Conservation (phyloP, 1,140 invertebrate species). For the Calliopsis andreniformis region DNA sequence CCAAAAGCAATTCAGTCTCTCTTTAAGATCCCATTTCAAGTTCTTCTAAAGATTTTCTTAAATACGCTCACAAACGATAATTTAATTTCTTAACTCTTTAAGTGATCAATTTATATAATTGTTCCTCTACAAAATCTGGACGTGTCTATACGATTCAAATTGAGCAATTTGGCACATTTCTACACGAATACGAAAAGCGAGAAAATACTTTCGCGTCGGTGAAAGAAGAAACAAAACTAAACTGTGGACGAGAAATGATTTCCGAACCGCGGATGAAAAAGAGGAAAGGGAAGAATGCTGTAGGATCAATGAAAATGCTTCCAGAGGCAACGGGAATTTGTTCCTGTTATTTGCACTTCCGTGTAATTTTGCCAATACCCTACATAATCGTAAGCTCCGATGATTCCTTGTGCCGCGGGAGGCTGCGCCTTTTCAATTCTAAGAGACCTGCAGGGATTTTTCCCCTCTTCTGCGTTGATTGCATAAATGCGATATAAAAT, state of each 20-base stretch:
- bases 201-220: no score
- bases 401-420: slow-evolving; percentile 7
- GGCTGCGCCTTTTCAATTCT: not conserved
- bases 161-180: no score
- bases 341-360: not conserved
- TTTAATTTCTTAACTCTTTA: no score
- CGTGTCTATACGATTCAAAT: no score
- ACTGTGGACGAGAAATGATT: no score
- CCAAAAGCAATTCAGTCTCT: no score
- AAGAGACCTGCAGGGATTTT: not conserved
- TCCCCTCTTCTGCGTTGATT: not conserved
- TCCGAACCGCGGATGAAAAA: not conserved
- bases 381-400: not conserved
- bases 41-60: no score
- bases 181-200: no score
- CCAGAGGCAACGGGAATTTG: not conserved
- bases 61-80: no score
- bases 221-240: not conserved
- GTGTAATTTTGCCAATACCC: not conserved
- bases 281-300: not conserved
- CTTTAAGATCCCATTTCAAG: no score
- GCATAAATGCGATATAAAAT: not conserved
- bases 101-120: no score
- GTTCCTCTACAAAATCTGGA: no score
- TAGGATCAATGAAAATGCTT: not conserved